Evolutionary conservation across 2,888 invertebrate genomes (phyloP), one percentile per base, ranked within the genome.

Genomic region (Caenorhabditis panamensis): DNA sequence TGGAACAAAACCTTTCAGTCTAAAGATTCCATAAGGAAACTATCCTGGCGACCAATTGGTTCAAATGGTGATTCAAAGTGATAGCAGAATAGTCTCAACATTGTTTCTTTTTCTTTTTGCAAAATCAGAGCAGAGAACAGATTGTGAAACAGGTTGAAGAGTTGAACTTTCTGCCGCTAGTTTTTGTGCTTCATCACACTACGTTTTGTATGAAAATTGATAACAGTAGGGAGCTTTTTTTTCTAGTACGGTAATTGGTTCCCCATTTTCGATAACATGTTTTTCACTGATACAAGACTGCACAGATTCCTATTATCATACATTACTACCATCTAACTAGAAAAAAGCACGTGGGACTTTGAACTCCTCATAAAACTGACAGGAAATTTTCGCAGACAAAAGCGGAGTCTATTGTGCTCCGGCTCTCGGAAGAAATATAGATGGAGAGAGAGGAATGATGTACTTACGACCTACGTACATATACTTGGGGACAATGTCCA

Each of bases 401-500:
- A 73, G 2, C 24, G 61, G 18, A 66, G 75, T 75, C 66, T 75
- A 75, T 53, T 61, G 18, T 66, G 75, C 41, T 66, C 51, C 6
- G 20, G 11, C 13, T 28, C 41, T 47, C 26, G 26, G 49, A 20
- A 24, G n/a, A 22, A 51, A 28, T 28, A 9, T 20, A 59, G 20
- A 24, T 26, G 36, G 47, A 24, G 8, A 28, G 36, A 31, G 44
- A 44, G 47, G 53, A 28, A 24, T 28, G 20, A 61, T 66, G 75
- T 54, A 75, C 61, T 66, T 66, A 66, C 75, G 75, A 75, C 58
- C 75, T 75, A 75, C 75, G 53, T 66, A 75, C 75, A 67, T 73
- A 72, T 73, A 73, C 49, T 47, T 47, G 69, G 69, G 77, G 77
- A 64, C 77, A 78, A 78, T 78, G 77, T 78, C 63, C 77, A 78